Evolutionary conservation across 1,140 invertebrate genomes (phyloP).

Genomic region (Sitobion miscanthi): DNA sequence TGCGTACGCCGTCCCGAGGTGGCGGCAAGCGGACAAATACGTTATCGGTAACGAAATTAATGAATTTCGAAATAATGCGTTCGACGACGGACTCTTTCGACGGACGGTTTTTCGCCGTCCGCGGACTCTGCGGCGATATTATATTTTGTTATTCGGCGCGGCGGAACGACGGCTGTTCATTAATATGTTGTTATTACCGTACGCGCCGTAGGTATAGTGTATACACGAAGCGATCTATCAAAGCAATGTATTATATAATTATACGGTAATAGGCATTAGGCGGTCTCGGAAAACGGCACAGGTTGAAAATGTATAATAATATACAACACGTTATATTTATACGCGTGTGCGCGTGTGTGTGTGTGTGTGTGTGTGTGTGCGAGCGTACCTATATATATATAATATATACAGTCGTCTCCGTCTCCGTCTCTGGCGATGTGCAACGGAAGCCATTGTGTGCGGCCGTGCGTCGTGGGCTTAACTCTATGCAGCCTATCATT

Average conservation of each 20-base stretch:
- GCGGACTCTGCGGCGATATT: too few species aligned
- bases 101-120: too few species aligned
- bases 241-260: neutral
- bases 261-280: neutral
- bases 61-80: too few species aligned
- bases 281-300: neutral
- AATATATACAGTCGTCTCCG: neutral
- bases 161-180: neutral
- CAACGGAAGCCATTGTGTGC: conserved; percentile 34
- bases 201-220: too few species aligned
- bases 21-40: too few species aligned
- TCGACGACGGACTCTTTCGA: too few species aligned
- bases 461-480: neutral
- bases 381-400: too few species aligned
- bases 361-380: neutral
- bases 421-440: conserved; percentile 6
- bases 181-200: neutral
- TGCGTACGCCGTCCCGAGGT: too few species aligned
- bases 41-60: too few species aligned
- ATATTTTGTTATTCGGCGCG: too few species aligned
- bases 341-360: neutral
- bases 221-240: neutral
- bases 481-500: conserved; percentile 37
- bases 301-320: neutral
- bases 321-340: too few species aligned